Evolutionary conservation across 2,888 invertebrate species (phyloP).

Genomic region (Tetramorium bicarinatum): DNA sequence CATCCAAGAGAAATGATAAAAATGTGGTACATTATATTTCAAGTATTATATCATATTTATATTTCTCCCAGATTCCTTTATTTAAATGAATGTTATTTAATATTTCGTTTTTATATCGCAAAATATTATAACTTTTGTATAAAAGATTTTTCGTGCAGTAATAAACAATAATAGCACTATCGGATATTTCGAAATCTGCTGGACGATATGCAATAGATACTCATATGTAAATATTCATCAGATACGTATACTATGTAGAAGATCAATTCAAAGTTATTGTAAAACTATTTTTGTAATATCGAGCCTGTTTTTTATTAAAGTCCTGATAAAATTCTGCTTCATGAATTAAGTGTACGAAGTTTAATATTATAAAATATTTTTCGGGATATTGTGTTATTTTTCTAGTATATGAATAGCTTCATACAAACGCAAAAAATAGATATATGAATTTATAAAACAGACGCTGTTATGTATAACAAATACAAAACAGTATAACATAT

Average conservation of each 20-base stretch:
- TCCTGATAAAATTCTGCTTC: constrained; percentile 10
- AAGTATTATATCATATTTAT: constrained; percentile 2
- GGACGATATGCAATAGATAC: constrained; percentile 39
- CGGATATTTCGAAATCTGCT: constrained; percentile 27
- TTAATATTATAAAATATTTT: constrained; percentile 5
- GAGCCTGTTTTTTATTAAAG: constrained; percentile 9
- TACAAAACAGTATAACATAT: not conserved
- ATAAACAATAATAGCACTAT: constrained; percentile 30
- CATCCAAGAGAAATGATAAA: not conserved
- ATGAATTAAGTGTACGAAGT: not conserved
- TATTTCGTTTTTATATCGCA: not conserved
- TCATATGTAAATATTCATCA: constrained; percentile 43
- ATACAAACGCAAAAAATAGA: not conserved
- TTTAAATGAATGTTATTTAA: constrained; percentile 24
- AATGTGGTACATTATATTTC: not conserved
- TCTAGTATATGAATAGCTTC: not conserved
- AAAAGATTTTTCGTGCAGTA: constrained; percentile 8
- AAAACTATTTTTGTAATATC: constrained; percentile 32
- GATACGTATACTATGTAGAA: constrained; percentile 14
- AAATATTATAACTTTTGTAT: constrained; percentile 11
- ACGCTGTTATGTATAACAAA: not conserved
- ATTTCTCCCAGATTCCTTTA: not conserved
- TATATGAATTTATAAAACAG: not conserved
- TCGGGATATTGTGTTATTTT: not conserved
- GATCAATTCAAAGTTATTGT: constrained; percentile 35